phyloP scores from a whole-genome alignment of 1,140 invertebrate species.

The Trissolcus basalis region DNA sequence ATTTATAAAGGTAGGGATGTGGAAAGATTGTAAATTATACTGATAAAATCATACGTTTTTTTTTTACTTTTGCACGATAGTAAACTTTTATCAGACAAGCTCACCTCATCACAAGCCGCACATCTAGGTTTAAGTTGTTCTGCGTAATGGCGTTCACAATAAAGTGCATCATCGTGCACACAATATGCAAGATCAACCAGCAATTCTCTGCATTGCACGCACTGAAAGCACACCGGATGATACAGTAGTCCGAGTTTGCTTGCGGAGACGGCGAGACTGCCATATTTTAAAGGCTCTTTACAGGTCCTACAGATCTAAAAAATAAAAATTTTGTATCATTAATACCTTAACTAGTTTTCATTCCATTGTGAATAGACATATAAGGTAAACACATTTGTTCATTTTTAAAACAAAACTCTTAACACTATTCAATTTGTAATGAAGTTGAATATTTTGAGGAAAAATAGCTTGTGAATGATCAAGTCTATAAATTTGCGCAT shows the following conservation, averaged over 20 bases:
- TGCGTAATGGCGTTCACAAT: constrained; percentile 95
- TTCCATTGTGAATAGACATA: too few species aligned
- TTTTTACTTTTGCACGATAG: too few species aligned
- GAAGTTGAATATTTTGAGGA: too few species aligned
- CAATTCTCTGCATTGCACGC: constrained; percentile 88
- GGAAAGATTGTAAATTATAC: too few species aligned
- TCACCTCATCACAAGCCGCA: constrained; percentile 95
- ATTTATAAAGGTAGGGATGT: too few species aligned
- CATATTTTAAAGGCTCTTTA: constrained; percentile 78
- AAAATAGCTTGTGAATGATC: too few species aligned
- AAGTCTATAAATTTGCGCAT: too few species aligned
- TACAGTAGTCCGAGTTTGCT: constrained; percentile 84
- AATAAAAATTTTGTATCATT: constrained; percentile 29
- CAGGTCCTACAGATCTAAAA: constrained; percentile 81
- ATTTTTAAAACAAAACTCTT: too few species aligned
- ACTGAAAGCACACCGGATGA: constrained; percentile 93
- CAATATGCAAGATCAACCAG: constrained; percentile 96
- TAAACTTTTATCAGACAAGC: constrained; percentile 54
- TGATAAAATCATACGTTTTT: too few species aligned
- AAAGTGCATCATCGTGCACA: constrained; percentile 88
- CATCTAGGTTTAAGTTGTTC: constrained; percentile 94
- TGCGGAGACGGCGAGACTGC: constrained; percentile 83
- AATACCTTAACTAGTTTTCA: background rate
- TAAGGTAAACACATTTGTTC: too few species aligned
- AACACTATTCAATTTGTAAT: too few species aligned